A percentile compares a stretch with the other conserved stretches of the same genome.
phyloP scores from a whole-genome alignment of 2,888 invertebrate genomes.

The Phaonia tiefii region DNA sequence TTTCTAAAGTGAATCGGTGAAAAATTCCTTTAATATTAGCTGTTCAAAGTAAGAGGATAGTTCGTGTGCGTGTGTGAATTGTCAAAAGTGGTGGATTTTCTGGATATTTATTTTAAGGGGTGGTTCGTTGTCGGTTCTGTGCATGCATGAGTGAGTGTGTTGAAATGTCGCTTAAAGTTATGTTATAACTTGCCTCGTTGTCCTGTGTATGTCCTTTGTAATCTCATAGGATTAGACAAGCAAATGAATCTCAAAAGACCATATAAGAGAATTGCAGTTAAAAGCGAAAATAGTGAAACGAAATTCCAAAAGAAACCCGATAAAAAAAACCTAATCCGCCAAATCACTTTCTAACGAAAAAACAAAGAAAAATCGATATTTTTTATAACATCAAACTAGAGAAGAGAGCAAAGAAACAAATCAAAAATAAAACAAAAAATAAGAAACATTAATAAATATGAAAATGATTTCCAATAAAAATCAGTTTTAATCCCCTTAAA shows the following conservation, averaged over 20 bases:
- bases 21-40: slow-evolving; percentile 25
- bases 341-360: background rate
- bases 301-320: slow-evolving; percentile 39
- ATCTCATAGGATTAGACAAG: too few relatives aligned
- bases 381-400: slow-evolving; percentile 11
- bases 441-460: too few relatives aligned
- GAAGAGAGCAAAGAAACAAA: background rate
- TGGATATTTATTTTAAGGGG: background rate
- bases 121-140: background rate
- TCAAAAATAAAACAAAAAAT: background rate
- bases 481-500: background rate
- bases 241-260: too few relatives aligned
- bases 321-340: slow-evolving; percentile 20
- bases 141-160: background rate
- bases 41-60: too few relatives aligned
- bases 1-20: background rate
- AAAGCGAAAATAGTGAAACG: slow-evolving; percentile 35
- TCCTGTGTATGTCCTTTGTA: slow-evolving; percentile 53
- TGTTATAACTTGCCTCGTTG: background rate
- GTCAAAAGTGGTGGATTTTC: slow-evolving; percentile 15
- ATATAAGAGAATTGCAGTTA: slow-evolving; percentile 23
- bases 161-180: slow-evolving; percentile 5
- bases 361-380: slow-evolving; percentile 35
- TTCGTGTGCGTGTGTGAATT: slow-evolving; percentile 13
- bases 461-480: too few relatives aligned